phyloP scores from a whole-genome alignment of 1,140 invertebrate species.

The Leguminivora glycinivorella region DNA sequence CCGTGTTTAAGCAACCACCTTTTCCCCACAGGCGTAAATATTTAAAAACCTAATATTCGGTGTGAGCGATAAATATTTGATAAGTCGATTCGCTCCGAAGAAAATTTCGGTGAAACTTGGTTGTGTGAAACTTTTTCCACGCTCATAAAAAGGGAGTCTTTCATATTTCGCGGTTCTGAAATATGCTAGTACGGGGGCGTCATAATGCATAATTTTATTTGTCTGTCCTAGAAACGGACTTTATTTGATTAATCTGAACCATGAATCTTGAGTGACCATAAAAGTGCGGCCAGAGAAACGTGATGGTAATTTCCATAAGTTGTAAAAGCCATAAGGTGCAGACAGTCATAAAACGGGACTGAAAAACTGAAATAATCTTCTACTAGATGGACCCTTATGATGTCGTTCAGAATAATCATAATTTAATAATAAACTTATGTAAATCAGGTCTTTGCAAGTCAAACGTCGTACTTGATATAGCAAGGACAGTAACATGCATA shows the following conservation, averaged over 20 bases:
- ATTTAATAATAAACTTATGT: constrained; percentile 9
- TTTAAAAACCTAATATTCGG: constrained; percentile 36
- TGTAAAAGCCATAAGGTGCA: constrained; percentile 25
- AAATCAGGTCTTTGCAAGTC: background rate
- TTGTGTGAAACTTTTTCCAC: constrained; percentile 30
- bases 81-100: constrained; percentile 43
- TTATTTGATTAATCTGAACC: constrained; percentile 27
- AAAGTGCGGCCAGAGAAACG: constrained; percentile 4
- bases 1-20: constrained; percentile 25
- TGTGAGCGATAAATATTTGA: constrained; percentile 44
- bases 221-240: constrained; percentile 26
- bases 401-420: constrained; percentile 20
- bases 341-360: constrained; percentile 20
- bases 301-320: constrained; percentile 23
- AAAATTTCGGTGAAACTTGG: constrained; percentile 38
- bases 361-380: background rate
- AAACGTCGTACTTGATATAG: constrained; percentile 8
- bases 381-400: background rate
- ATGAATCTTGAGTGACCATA: constrained; percentile 21
- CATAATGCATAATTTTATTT: constrained; percentile 25
- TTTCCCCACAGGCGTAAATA: constrained; percentile 23
- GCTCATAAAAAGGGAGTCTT: constrained; percentile 17
- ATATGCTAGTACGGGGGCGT: constrained; percentile 21
- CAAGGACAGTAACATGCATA: constrained; percentile 2
- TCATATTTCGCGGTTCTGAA: constrained; percentile 5